Percentiles rank a stretch among this genome's conserved stretches.
These are phyloP conservation scores for Ceryle rudis DNA, from an alignment of 2,797 vertebrate species.

Conservation along the genomic window DNA sequence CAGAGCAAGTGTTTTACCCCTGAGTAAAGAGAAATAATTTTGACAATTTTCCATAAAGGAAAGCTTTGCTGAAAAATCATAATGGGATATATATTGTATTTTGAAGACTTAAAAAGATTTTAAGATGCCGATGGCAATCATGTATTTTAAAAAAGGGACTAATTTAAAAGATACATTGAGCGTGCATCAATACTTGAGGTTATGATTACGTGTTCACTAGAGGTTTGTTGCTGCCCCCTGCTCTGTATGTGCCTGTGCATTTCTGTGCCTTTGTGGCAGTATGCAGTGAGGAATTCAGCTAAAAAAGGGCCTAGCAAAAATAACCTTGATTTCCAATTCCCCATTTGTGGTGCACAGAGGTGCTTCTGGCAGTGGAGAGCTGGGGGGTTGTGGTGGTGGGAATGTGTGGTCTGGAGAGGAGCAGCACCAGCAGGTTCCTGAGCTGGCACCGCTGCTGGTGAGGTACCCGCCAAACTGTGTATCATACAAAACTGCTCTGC, in stretches of 20 bases:
- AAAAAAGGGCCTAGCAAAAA: background rate
- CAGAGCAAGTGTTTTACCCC: background rate
- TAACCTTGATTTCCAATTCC: background rate
- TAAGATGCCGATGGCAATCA: background rate
- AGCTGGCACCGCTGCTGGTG: background rate
- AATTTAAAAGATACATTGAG: background rate
- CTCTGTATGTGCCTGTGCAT: background rate
- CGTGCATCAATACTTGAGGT: background rate
- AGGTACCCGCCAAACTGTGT: rapidly evolving
- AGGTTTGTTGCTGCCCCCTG: background rate
- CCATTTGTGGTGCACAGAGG: too few relatives aligned
- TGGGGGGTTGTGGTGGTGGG: background rate
- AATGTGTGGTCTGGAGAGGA: background rate
- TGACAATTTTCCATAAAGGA: background rate
- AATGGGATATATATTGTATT: background rate
- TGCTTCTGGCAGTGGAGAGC: background rate
- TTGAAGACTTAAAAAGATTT: background rate
- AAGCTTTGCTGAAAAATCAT: background rate
- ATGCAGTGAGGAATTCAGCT: too few relatives aligned
- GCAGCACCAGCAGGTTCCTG: background rate
- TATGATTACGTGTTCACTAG: background rate
- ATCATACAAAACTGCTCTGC: background rate
- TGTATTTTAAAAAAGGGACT: background rate
- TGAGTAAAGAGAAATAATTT: background rate
- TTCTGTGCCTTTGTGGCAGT: background rate